Evolutionary conservation across 2,113 vertebrate genomes (phyloP).

Genomic region (Neodon shergylaensis): DNA sequence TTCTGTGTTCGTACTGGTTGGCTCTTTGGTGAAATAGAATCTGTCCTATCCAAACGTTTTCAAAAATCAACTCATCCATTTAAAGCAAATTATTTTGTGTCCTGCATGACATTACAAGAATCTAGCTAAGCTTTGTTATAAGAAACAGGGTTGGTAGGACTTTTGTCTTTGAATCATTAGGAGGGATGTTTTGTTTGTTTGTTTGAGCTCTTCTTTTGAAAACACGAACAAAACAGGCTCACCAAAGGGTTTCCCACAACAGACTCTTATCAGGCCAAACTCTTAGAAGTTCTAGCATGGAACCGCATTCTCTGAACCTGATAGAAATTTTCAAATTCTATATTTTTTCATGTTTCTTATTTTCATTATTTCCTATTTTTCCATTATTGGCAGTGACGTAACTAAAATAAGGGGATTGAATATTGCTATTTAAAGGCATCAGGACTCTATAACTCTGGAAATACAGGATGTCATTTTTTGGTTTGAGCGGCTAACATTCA

Average conservation of each 20-base stretch:
- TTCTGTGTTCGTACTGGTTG: neutral
- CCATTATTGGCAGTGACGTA: neutral
- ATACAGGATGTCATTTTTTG: neutral
- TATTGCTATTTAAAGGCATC: neutral
- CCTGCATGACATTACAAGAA: neutral
- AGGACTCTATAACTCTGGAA: neutral
- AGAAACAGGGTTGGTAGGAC: neutral
- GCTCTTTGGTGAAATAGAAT: neutral
- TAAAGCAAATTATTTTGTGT: conserved; percentile 28
- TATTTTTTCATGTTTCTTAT: neutral
- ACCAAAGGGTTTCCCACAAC: neutral
- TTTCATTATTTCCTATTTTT: neutral
- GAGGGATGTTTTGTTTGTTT: neutral
- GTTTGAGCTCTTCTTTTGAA: neutral
- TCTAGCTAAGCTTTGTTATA: neutral
- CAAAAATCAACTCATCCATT: neutral
- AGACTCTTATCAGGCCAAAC: neutral
- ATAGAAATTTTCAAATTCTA: neutral
- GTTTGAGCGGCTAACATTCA: neutral
- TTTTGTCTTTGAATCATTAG: neutral
- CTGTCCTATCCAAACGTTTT: neutral
- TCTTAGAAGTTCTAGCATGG: neutral
- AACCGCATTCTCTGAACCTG: conserved; percentile 5
- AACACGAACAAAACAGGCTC: neutral
- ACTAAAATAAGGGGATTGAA: neutral